Base-by-base conservation (phyloP, 2,797 vertebrate species). In the Botia kubotai region DNA sequence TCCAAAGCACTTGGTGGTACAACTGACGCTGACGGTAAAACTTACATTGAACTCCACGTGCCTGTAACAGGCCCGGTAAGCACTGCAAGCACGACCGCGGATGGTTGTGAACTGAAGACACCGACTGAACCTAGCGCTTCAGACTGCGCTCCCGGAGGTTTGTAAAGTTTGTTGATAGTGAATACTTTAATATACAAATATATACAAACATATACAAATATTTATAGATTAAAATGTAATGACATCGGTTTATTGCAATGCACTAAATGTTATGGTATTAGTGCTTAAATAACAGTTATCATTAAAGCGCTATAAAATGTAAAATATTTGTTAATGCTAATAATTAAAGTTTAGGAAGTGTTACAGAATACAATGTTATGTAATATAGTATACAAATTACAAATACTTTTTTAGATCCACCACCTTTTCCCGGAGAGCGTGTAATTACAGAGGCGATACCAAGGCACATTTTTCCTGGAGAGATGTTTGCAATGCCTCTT, bases 401-500 rank as follows among this genome's bases (percentile, higher is more conserved):
- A 2, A 39, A 68, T 26, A 23, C 19, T 63, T 8, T 67, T n/a
- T 66, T 21, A 86, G 83, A 75, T 21, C 52, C 36, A 62, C 46
- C 68, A 6, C 52, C 60, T n/a, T 80, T 83, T 72, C 60, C 71
- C 2, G 75, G 75, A 13, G 84, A 87, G 43, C 75, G 71, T 53
- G 48, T 72, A 1, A 14, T 83, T 14, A 57, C 66, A 10, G 81
- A 85, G 33, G 53, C 69, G 4, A 33, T 72, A 5, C 82, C 73
- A 23, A 82, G 70, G 36, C 69, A 76, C 2, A 19, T 82, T 3
- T 77, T 72, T 82, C 48, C 69, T 4, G 52, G 74, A 1, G 84
- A 88, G 5, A 26, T 83, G 39, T 72, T 86, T 10, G 26, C 76
- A 2, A 58, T 84, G 71, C 65, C 79, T 19, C 21, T 84, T 21